Evolutionary conservation across 2,888 invertebrate species (phyloP).

Genomic region (Trissolcus brochymenae): DNA sequence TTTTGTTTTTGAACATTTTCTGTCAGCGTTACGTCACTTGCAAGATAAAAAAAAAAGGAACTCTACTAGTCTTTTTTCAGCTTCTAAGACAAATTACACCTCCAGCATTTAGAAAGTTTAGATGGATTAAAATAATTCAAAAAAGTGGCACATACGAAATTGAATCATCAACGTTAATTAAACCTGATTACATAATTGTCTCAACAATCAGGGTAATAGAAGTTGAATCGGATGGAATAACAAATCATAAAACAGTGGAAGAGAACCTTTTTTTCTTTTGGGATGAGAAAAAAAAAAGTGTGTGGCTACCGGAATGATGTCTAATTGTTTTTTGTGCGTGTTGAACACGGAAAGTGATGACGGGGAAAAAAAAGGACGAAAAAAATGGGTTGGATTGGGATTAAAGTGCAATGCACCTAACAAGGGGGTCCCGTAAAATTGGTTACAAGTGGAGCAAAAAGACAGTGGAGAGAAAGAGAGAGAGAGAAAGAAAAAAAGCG

Average conservation of each 20-base stretch:
- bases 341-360: no score
- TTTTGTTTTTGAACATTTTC: constrained; percentile 8
- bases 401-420: constrained; percentile 6
- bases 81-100: neutral
- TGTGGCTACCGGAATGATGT: no score
- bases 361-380: neutral
- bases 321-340: no score
- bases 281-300: no score
- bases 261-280: no score
- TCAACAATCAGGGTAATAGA: neutral
- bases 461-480: neutral
- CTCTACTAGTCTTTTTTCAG: constrained; percentile 3
- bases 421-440: constrained; percentile 12
- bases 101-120: constrained; percentile 2
- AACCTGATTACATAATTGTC: neutral
- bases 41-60: neutral
- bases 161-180: neutral
- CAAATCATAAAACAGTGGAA: no score
- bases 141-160: constrained; percentile 10
- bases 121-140: neutral
- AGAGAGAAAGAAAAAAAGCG: constrained; percentile 7
- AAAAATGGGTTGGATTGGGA: constrained; percentile 6
- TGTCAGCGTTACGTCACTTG: neutral
- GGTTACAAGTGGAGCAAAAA: constrained; percentile 8
- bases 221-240: no score